Percentiles rank a stretch among this genome's conserved stretches.
Evolutionary conservation across 2,797 vertebrate genomes (phyloP).

Genomic region (Chiloscyllium punctatum): DNA sequence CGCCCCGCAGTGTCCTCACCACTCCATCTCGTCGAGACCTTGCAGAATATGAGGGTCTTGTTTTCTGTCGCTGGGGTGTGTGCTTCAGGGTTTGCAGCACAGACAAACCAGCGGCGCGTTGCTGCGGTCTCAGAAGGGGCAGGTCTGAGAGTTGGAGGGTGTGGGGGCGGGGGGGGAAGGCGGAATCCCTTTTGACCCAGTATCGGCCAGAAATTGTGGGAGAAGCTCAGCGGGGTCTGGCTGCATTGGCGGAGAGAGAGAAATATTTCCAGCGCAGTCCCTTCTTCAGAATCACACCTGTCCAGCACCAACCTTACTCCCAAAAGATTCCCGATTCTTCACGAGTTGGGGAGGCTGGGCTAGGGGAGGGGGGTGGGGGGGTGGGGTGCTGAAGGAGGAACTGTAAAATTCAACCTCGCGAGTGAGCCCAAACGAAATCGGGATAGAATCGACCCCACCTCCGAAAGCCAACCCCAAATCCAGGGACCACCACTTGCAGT

Average conservation of each 20-base stretch:
- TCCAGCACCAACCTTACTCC: not conserved
- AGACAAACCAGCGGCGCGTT: not conserved
- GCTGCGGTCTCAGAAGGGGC: not conserved
- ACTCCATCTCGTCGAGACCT: not conserved
- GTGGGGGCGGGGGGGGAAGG: too few species aligned
- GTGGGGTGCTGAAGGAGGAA: not conserved
- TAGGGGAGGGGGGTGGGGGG: not conserved
- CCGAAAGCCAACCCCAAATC: not conserved
- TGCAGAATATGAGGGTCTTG: not conserved
- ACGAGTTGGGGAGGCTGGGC: not conserved
- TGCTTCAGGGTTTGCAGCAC: not conserved
- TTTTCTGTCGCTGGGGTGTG: not conserved
- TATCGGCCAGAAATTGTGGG: too few species aligned
- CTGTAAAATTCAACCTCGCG: too few species aligned
- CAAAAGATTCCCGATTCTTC: too few species aligned
- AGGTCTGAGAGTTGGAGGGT: slow-evolving; percentile 46
- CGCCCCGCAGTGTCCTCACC: not conserved
- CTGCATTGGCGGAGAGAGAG: too few species aligned
- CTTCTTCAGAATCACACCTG: too few species aligned
- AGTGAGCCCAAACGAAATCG: not conserved
- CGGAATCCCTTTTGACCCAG: too few species aligned
- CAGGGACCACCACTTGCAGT: not conserved
- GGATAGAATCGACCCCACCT: not conserved
- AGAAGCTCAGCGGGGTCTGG: too few species aligned
- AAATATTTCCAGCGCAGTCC: too few species aligned